phyloP scores from a whole-genome alignment of 1,140 invertebrate genomes.

The Sweltsa coloradensis region DNA sequence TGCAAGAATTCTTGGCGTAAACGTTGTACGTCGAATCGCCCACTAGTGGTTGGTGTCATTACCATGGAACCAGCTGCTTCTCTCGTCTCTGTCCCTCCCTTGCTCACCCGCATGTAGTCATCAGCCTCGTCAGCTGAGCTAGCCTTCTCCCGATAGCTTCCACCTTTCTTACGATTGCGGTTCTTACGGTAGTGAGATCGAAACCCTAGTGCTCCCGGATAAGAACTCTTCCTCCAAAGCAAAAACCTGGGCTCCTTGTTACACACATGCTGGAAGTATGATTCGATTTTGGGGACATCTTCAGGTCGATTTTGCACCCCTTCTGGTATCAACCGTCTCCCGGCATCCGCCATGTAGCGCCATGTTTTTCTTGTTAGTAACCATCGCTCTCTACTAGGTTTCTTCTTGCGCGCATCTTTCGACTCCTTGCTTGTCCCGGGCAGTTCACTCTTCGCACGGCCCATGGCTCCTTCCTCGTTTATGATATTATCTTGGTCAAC shows the following conservation, averaged over 20 bases:
- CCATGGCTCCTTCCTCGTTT: neutral
- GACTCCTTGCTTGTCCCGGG: neutral
- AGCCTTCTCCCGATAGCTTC: constrained; percentile 44
- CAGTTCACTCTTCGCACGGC: neutral
- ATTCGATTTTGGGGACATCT: constrained; percentile 64
- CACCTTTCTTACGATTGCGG: constrained; percentile 39
- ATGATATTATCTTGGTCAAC: neutral
- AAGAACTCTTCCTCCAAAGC: constrained; percentile 67
- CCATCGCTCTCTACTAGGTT: constrained; percentile 52
- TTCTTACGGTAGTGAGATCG: constrained; percentile 36
- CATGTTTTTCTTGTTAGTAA: constrained; percentile 75
- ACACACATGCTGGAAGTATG: constrained; percentile 73
- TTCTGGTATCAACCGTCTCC: constrained; percentile 70
- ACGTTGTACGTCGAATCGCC: constrained; percentile 51
- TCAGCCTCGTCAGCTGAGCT: constrained; percentile 49
- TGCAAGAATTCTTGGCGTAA: constrained; percentile 48
- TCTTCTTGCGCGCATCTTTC: constrained; percentile 2
- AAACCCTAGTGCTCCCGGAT: constrained; percentile 50
- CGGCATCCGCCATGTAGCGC: constrained; percentile 81
- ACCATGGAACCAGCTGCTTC: too few relatives aligned
- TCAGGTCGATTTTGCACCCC: constrained; percentile 52
- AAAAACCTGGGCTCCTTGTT: constrained; percentile 61
- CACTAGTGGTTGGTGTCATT: too few relatives aligned
- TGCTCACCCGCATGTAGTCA: constrained; percentile 25
- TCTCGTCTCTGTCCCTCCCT: constrained; percentile 25